These are phyloP conservation scores for Acrocephalus arundinaceus DNA, from an alignment of 2,113 vertebrate species.

Conservation along the genomic window DNA sequence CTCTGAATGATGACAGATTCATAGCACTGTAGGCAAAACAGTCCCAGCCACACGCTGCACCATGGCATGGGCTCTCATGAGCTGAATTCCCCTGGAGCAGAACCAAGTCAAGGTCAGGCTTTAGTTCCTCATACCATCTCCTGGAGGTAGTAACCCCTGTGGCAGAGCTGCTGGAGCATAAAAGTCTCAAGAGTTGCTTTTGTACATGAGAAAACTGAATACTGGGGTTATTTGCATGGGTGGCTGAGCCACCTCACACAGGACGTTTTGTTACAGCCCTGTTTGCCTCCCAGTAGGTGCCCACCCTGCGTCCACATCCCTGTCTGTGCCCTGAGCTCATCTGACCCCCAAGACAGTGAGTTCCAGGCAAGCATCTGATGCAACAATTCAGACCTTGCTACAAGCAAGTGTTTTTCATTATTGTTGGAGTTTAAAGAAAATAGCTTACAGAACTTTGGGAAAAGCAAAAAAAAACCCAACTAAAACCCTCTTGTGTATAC, in stretches of 20 bases:
- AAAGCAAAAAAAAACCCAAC: not conserved
- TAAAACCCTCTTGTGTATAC: not conserved
- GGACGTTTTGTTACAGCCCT: not conserved
- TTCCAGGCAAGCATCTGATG: not conserved
- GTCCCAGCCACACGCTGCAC: rapidly evolving
- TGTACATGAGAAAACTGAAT: not conserved
- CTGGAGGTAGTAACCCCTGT: not conserved
- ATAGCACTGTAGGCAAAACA: not conserved
- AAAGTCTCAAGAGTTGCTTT: not conserved
- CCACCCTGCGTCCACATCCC: not conserved
- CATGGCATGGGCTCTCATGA: not conserved
- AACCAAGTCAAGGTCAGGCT: not conserved
- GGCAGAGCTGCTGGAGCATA: not conserved
- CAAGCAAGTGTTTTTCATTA: conserved; percentile 60
- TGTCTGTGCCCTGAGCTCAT: not conserved
- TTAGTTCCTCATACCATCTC: conserved; percentile 5
- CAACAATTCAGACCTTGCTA: not conserved
- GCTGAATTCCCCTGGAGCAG: not conserved
- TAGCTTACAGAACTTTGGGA: not conserved
- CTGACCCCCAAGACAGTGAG: not conserved
- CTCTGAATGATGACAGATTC: not conserved
- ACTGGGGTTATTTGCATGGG: not conserved
- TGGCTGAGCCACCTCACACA: not conserved
- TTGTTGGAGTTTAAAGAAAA: conserved; percentile 12
- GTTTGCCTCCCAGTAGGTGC: not conserved